These are phyloP conservation scores for Triplophysa dalaica DNA, from an alignment of 2,113 vertebrate species.

Conservation along the genomic window DNA sequence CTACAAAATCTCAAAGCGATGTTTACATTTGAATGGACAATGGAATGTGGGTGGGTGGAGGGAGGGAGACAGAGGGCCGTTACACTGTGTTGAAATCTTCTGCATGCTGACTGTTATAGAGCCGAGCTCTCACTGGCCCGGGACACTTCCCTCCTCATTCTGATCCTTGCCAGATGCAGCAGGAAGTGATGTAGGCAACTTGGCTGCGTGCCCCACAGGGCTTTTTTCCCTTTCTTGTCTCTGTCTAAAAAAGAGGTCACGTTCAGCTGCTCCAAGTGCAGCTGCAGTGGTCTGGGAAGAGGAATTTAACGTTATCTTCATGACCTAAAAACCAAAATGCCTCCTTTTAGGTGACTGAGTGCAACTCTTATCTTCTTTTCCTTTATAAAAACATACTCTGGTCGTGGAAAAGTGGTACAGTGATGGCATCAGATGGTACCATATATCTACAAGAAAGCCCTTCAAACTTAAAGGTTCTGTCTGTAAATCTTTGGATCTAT, in stretches of 20 bases:
- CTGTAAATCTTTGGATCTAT: no score
- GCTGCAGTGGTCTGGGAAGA: slow-evolving; percentile 54
- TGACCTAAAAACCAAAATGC: slow-evolving; percentile 29
- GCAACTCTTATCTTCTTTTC: background rate
- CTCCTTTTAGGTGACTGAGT: slow-evolving; percentile 16
- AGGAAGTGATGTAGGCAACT: slow-evolving; percentile 73
- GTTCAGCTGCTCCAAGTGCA: slow-evolving; percentile 59
- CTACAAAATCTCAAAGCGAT: background rate
- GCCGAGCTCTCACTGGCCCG: slow-evolving; percentile 1
- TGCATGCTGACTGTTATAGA: slow-evolving; percentile 42
- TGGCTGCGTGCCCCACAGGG: slow-evolving; percentile 61
- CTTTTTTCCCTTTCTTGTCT: slow-evolving; percentile 59
- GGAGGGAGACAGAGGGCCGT: slow-evolving; percentile 13
- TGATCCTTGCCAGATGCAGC: slow-evolving; percentile 76
- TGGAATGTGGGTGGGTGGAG: slow-evolving; percentile 35
- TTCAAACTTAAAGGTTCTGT: no score
- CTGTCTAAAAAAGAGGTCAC: slow-evolving; percentile 71
- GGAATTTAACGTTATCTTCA: slow-evolving; percentile 48
- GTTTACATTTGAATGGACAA: slow-evolving; percentile 46
- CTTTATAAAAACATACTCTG: background rate
- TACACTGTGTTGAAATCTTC: slow-evolving; percentile 42
- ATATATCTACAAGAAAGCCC: no score
- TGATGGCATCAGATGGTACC: background rate
- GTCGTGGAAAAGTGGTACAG: background rate
- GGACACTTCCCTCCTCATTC: slow-evolving; percentile 43